Conservation (phyloP, 1,140 invertebrate species). For the Cotesia glomerata region DNA sequence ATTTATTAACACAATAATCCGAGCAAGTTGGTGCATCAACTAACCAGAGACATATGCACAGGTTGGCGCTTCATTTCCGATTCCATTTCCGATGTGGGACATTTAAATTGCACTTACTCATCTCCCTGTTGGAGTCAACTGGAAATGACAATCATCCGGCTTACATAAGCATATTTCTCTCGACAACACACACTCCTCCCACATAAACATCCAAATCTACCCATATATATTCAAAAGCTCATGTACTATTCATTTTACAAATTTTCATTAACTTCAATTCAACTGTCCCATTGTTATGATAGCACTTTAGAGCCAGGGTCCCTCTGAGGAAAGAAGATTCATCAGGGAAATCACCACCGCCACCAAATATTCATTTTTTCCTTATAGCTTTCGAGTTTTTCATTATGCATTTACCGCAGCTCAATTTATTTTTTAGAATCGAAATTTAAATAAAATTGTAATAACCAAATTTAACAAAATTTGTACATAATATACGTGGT, state of each 20-base stretch:
- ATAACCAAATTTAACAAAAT: too few species aligned
- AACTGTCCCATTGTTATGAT: too few species aligned
- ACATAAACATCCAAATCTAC: too few species aligned
- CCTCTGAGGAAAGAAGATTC: background rate
- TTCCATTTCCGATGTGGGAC: conserved; percentile 57
- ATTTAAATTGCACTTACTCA: conserved; percentile 54
- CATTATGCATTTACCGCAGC: background rate
- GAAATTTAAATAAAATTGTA: too few species aligned
- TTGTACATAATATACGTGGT: too few species aligned
- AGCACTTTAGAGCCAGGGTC: background rate
- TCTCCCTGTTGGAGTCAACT: conserved; percentile 41
- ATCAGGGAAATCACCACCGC: background rate
- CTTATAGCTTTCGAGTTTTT: background rate
- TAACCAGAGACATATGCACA: background rate
- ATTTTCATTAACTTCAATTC: too few species aligned
- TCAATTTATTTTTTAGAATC: too few species aligned
- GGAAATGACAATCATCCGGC: conserved; percentile 52
- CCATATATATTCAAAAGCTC: too few species aligned
- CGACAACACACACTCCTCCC: background rate
- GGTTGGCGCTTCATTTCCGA: conserved; percentile 58
- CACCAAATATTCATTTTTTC: background rate
- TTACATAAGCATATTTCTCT: conserved; percentile 22
- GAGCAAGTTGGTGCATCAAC: background rate
- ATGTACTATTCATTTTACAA: too few species aligned
- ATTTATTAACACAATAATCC: too few species aligned